phyloP scores from a whole-genome alignment of 1,140 invertebrate species.

The Euborellia annulipes region DNA sequence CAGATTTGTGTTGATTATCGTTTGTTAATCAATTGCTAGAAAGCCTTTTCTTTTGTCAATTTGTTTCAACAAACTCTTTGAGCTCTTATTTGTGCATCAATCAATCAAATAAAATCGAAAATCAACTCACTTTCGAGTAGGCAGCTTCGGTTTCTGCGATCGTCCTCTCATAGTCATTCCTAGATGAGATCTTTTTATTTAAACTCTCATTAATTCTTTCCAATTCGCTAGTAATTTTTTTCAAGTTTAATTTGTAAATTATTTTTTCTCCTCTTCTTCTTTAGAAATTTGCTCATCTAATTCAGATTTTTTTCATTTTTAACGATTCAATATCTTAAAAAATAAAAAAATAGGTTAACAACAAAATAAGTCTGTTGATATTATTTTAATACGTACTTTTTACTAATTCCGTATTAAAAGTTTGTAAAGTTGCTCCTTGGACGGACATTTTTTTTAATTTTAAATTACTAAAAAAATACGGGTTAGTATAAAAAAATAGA shows the following conservation, averaged over 20 bases:
- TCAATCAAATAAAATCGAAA: too few relatives aligned
- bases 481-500: too few relatives aligned
- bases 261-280: constrained; percentile 37
- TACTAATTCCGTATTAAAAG: constrained; percentile 37
- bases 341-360: constrained; percentile 1
- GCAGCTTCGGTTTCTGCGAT: constrained; percentile 40
- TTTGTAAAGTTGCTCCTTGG: constrained; percentile 35
- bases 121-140: constrained; percentile 38
- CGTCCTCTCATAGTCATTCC: constrained; percentile 38
- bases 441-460: too few relatives aligned
- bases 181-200: constrained; percentile 31
- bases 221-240: constrained; percentile 31
- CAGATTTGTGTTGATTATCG: too few relatives aligned
- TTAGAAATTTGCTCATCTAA: constrained; percentile 31
- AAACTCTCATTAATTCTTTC: constrained; percentile 35
- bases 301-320: constrained; percentile 31
- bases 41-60: too few relatives aligned
- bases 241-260: constrained; percentile 35
- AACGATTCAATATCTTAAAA: constrained; percentile 35
- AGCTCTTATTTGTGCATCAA: too few relatives aligned
- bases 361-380: background rate
- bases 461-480: too few relatives aligned
- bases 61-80: too few relatives aligned
- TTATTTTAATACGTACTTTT: constrained; percentile 29
- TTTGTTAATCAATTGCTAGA: too few relatives aligned